Evolutionary conservation across 2,888 invertebrate genomes (phyloP).

Genomic region (Nasonia oneida): DNA sequence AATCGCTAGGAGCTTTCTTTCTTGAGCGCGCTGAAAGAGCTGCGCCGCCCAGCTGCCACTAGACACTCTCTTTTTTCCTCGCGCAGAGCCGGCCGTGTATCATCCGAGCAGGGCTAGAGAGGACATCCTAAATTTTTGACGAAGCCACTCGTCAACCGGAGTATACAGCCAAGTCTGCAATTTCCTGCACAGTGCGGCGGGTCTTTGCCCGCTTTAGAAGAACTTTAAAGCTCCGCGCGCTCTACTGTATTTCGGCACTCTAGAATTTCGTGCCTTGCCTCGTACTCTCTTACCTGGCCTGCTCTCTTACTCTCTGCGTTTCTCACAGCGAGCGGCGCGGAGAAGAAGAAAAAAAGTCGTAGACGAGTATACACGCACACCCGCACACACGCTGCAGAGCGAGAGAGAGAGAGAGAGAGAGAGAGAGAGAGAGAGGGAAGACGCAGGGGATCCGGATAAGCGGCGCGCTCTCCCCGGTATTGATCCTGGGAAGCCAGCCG

Average conservation of each 20-base stretch:
- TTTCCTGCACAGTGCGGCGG: slow-evolving; percentile 70
- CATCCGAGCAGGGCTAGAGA: slow-evolving; percentile 55
- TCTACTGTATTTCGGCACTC: slow-evolving; percentile 75
- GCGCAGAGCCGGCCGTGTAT: too few species aligned
- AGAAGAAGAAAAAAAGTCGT: not conserved
- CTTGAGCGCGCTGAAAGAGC: slow-evolving; percentile 67
- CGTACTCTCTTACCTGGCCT: slow-evolving; percentile 55
- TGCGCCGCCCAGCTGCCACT: not conserved
- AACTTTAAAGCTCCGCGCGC: slow-evolving; percentile 68
- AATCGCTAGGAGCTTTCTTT: slow-evolving; percentile 69
- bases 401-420: too few species aligned
- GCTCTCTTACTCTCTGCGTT: slow-evolving; percentile 24
- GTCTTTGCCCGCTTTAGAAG: slow-evolving; percentile 78
- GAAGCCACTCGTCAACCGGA: slow-evolving; percentile 68
- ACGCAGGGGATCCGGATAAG: slow-evolving; percentile 42
- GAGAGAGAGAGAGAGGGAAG: not conserved
- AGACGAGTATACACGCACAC: slow-evolving; percentile 1
- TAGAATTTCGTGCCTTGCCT: slow-evolving; percentile 72
- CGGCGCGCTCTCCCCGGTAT: slow-evolving; percentile 62
- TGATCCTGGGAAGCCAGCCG: slow-evolving; percentile 70
- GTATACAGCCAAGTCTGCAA: slow-evolving; percentile 71
- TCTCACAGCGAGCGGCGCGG: not conserved
- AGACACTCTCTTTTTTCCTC: not conserved
- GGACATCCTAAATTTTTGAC: slow-evolving; percentile 75
- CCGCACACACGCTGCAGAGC: slow-evolving; percentile 1